These are phyloP conservation scores for Belgica antarctica DNA, from an alignment of 2,888 invertebrate genomes.

Conservation along the genomic window DNA sequence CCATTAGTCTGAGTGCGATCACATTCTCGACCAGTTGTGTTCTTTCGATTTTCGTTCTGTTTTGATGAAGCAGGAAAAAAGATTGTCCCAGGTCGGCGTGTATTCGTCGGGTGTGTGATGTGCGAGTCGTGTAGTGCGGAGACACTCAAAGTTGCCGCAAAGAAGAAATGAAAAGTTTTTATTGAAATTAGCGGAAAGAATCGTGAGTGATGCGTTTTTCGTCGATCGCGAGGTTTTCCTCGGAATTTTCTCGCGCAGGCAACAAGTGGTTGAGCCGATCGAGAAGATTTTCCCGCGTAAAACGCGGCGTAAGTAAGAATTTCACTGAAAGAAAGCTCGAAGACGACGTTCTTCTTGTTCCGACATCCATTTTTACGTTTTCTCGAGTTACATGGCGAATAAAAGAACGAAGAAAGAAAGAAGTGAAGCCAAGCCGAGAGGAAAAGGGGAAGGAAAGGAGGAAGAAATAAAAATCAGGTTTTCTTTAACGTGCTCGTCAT, in stretches of 20 bases:
- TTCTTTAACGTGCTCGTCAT: slow-evolving; percentile 16
- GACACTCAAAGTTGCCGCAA: no score
- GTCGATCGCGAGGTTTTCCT: not conserved
- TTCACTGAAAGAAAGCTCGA: not conserved
- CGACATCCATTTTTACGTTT: slow-evolving; percentile 17
- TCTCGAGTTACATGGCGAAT: slow-evolving; percentile 24
- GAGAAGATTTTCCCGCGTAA: slow-evolving; percentile 1
- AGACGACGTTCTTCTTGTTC: not conserved
- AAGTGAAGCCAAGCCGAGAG: slow-evolving; percentile 40
- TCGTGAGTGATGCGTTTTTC: not conserved
- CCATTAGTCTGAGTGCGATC: slow-evolving; percentile 41
- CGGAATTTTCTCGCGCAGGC: not conserved
- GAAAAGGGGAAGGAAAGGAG: slow-evolving; percentile 29
- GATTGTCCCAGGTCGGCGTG: slow-evolving; percentile 24
- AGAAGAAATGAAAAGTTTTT: not conserved
- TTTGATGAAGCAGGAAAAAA: slow-evolving; percentile 5
- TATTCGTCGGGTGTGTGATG: slow-evolving; percentile 3
- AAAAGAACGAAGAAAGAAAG: slow-evolving; percentile 15
- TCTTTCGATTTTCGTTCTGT: not conserved
- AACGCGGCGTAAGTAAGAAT: not conserved
- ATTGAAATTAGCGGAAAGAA: not conserved
- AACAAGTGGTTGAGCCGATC: not conserved
- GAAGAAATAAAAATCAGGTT: slow-evolving; percentile 39
- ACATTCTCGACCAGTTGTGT: slow-evolving; percentile 32
- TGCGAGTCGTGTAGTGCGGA: no score